Evolutionary conservation across 2,888 invertebrate species (phyloP), one percentile per base, ranked within the genome.

Genomic region (Epinotia ramella): DNA sequence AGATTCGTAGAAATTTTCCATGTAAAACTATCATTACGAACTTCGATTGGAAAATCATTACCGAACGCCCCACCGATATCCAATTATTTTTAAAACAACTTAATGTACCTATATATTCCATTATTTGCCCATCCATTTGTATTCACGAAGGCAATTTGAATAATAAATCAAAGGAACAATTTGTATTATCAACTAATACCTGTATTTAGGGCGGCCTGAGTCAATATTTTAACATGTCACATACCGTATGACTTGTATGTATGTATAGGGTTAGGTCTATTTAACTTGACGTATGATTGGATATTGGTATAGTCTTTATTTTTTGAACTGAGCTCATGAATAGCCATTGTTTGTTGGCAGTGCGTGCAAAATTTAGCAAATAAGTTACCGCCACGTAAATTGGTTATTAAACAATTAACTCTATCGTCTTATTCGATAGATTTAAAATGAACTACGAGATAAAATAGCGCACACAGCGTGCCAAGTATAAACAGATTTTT

Each of bases 121-220:
- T 69, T 59, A 69, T 57, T 57, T 16, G 44, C 13, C 57, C 13
- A 13, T 18, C 56, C 44, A 59, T 59, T 24, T 24, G 16, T 3
- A 16, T 46, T 59, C 68, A 69, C 59, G 68, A 44, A 69, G 59
- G 68, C 68, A 69, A 69, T 69, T 69, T 69, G 68, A 69, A 69
- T 69, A 69, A 69, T 69, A 69, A 69, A 69, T 68, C 68, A 68
- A 40, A 57, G 40, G 56, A 53, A 20, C 57, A 40, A 68, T 68
- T 57, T 57, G 68, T 44, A 40, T 68, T 68, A 68, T 69, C 68
- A n/a, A 59, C 59, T 44, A 68, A 68, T 68, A 69, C 68, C 68
- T 59, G 68, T 60, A 69, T 59, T 69, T 60, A 69, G 59, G 46
- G 24, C 59, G 68, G 68, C 46, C 59, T 68, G 13, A 33, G 44